Evolutionary conservation across 2,888 invertebrate species (phyloP).

Genomic region (Homarus gammarus): DNA sequence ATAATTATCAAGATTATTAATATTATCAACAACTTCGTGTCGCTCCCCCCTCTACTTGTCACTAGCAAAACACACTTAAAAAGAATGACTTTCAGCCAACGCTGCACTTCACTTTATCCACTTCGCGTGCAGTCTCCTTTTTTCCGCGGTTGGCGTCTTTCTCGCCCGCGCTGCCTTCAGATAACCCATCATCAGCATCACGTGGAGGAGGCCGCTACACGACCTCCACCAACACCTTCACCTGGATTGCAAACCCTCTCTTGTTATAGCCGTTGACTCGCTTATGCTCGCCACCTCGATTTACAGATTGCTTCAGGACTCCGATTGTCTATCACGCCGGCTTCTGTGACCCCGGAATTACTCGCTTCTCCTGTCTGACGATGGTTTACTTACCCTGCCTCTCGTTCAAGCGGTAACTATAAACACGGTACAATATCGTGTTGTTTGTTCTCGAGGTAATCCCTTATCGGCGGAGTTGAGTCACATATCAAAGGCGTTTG

Average conservation of each 20-base stretch:
- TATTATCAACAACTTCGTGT: background rate
- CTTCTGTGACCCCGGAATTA: background rate
- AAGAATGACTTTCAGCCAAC: background rate
- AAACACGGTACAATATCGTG: background rate
- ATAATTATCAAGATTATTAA: background rate
- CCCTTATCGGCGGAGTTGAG: background rate
- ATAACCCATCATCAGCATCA: constrained; percentile 60
- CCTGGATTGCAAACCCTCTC: background rate
- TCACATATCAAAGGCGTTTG: background rate
- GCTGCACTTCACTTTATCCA: constrained; percentile 16
- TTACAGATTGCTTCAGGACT: constrained; percentile 6
- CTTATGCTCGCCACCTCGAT: constrained; percentile 6
- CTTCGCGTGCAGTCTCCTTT: constrained; percentile 52
- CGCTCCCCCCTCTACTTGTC: background rate
- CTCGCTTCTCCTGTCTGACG: background rate
- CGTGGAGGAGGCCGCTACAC: constrained; percentile 15
- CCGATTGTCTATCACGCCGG: background rate
- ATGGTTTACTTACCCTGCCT: background rate
- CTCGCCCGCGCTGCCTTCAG: constrained; percentile 35
- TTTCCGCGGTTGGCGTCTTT: constrained; percentile 31
- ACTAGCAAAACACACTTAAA: background rate
- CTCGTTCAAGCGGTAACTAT: background rate
- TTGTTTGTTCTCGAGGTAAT: background rate
- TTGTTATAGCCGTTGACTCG: constrained; percentile 1
- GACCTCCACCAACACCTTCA: background rate